Base-by-base conservation (phyloP, 2,888 invertebrate species). In the Tribolium freemani region DNA sequence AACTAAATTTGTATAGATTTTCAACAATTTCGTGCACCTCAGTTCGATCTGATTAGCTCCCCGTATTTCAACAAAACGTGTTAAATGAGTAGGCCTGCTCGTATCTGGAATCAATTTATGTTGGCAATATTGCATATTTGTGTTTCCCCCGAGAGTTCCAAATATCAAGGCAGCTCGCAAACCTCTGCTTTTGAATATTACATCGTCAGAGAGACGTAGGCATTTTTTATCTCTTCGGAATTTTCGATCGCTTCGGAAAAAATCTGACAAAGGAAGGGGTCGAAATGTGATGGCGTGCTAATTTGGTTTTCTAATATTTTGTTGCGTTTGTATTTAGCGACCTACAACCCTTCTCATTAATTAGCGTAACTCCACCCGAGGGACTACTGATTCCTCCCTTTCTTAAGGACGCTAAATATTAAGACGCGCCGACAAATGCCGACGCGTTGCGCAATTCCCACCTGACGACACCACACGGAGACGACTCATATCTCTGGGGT, bases 61-160 rank as follows among this genome's bases (percentile, higher is more conserved):
- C 53, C 50, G 67, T 67, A 44, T 68, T 61, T 72, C 54, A 45
- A 8, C 63, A 81, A 83, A 84, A 84, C 82, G 84, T 83, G 84
- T 84, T 85, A 85, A 85, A 85, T 84, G 83, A 84, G 83, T 81
- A 83, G 83, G 81, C 81, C 77, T 80, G 82, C 83, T 81, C 83
- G 84, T 83, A 86, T 86, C 84, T 82, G 83, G 84, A 86, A 86
- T 86, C 86, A 86, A 86, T 86, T 86, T 86, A 86, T 86, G 85
- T 83, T 83, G 84, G 86, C 84, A 84, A 84, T 86, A 86, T 86
- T 85, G 85, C 86, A 85, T 86, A 86, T 86, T 86, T 86, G 86
- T 86, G 86, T 83, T 82, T 85, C 86, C 86, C 86, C 79, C 77
- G 85, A 79, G 86, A 84, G 77, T 78, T 76, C 77, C 82, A 81